phyloP scores from a whole-genome alignment of 2,888 invertebrate species.

The Ditula angustiorana region DNA sequence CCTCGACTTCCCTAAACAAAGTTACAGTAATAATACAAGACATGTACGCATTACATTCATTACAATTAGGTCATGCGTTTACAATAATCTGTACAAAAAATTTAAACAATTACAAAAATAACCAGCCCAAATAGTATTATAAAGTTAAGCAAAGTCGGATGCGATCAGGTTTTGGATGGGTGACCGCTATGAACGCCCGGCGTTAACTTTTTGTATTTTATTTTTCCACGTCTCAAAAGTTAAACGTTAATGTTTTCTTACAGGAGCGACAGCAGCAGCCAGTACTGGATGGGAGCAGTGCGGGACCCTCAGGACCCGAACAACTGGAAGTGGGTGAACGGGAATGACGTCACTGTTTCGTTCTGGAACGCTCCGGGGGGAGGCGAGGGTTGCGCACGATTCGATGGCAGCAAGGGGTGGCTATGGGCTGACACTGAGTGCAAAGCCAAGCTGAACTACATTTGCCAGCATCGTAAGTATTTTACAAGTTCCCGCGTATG shows the following conservation, averaged over 20 bases:
- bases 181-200: too few relatives aligned
- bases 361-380: conserved; percentile 96
- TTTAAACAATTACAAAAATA: too few relatives aligned
- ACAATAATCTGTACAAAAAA: too few relatives aligned
- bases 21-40: too few relatives aligned
- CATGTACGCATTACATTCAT: too few relatives aligned
- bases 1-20: too few relatives aligned
- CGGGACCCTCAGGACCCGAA: conserved; percentile 91
- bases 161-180: not conserved
- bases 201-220: not conserved
- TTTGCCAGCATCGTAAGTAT: conserved; percentile 96
- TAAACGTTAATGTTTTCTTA: conserved; percentile 39
- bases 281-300: conserved; percentile 97
- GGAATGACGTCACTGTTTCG: conserved; percentile 94
- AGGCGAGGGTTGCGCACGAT: conserved; percentile 93
- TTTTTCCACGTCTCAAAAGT: not conserved
- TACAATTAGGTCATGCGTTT: too few relatives aligned
- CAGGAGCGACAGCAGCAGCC: conserved; percentile 95
- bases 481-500: conserved; percentile 38
- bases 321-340: conserved; percentile 96
- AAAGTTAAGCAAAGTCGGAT: not conserved
- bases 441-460: conserved; percentile 92
- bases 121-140: not conserved
- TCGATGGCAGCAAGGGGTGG: conserved; percentile 97
- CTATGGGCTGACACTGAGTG: conserved; percentile 97